A percentile compares a stretch with the other conserved stretches of the same genome.
Evolutionary conservation across 2,888 invertebrate genomes (phyloP).

Genomic region (Endotricha flammealis): DNA sequence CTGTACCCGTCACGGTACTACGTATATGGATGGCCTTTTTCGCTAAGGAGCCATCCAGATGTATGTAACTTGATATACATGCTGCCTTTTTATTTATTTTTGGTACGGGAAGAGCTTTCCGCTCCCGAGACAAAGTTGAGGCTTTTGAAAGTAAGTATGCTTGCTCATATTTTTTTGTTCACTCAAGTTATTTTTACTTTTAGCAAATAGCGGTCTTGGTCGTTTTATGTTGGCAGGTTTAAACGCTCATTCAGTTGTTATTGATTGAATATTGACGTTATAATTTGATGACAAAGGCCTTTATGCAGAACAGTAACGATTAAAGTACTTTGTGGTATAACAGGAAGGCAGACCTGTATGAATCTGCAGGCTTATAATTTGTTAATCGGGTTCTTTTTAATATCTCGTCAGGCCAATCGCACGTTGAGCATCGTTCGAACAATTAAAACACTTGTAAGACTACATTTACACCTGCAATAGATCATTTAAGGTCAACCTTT

Average conservation of each 20-base stretch:
- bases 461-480: no score
- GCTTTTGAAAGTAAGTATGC: background rate
- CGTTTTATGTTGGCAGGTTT: background rate
- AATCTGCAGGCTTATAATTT: no score
- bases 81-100: slow-evolving; percentile 14
- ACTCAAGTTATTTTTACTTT: background rate
- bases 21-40: slow-evolving; percentile 2
- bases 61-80: slow-evolving; percentile 17
- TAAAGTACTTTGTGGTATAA: no score
- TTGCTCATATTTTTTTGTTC: background rate
- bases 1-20: background rate
- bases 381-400: no score
- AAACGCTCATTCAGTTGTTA: background rate
- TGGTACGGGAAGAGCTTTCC: slow-evolving; percentile 16
- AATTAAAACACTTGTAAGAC: no score
- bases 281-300: no score
- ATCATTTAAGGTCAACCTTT: no score
- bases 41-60: slow-evolving; percentile 11
- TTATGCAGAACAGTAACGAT: no score
- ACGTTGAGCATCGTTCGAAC: no score
- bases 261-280: no score
- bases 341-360: no score
- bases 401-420: no score
- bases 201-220: background rate
- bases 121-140: slow-evolving; percentile 1